Evolutionary conservation across 2,888 invertebrate genomes (phyloP).

Genomic region (Mamestra brassicae): DNA sequence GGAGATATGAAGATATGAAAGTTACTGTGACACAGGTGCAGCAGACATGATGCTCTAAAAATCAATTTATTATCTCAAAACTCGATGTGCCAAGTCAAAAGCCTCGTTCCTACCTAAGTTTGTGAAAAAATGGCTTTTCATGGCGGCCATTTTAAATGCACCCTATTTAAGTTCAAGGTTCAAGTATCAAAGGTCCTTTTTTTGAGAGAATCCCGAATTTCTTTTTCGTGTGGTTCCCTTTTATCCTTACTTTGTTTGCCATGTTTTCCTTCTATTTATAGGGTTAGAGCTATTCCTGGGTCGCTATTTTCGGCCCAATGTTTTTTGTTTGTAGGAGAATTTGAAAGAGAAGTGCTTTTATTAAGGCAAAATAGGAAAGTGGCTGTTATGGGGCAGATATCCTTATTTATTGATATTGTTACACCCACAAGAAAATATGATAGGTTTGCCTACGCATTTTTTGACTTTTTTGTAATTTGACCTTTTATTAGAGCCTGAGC

Average conservation of each 20-base stretch:
- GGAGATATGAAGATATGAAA: not conserved
- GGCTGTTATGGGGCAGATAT: not conserved
- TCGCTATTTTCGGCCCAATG: slow-evolving; percentile 15
- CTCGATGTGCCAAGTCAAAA: not conserved
- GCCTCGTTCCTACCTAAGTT: not conserved
- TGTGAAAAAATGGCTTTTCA: no score
- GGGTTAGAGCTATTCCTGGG: slow-evolving; percentile 24
- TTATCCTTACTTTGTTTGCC: slow-evolving; percentile 19
- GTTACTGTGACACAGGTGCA: not conserved
- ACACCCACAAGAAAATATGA: not conserved
- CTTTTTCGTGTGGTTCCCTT: slow-evolving; percentile 11
- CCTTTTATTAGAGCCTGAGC: not conserved
- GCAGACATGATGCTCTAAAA: not conserved
- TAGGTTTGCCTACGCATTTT: not conserved
- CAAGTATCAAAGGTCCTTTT: slow-evolving; percentile 37
- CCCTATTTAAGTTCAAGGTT: slow-evolving; percentile 20
- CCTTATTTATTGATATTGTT: not conserved
- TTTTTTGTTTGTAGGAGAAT: slow-evolving; percentile 12
- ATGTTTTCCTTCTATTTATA: slow-evolving; percentile 29
- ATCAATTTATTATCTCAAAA: not conserved
- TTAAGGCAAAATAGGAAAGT: slow-evolving; percentile 15
- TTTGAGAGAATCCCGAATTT: slow-evolving; percentile 10
- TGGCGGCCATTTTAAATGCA: slow-evolving; percentile 4
- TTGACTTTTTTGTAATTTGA: not conserved
- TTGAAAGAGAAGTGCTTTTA: slow-evolving; percentile 3